phyloP scores from a whole-genome alignment of 2,113 vertebrate species.

The Pseudorectes ferrugineus region DNA sequence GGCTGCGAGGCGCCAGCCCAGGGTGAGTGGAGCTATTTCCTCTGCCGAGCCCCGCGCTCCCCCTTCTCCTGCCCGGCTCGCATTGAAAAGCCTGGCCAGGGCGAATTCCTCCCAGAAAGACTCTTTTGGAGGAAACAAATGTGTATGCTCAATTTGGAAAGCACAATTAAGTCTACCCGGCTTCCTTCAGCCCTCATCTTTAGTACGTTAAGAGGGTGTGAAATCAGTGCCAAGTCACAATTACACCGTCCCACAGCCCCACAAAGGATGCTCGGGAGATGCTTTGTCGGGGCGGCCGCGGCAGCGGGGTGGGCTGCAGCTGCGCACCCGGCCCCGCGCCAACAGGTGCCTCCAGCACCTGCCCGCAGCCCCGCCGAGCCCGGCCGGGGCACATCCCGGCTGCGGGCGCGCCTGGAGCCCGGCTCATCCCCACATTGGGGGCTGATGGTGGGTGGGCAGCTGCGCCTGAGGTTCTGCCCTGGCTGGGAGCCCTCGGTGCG shows the following conservation, averaged over 20 bases:
- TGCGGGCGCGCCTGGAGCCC: not conserved
- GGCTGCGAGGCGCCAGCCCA: conserved; percentile 42
- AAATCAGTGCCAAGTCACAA: conserved; percentile 77
- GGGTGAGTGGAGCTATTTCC: conserved; percentile 29
- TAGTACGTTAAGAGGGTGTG: conserved; percentile 70
- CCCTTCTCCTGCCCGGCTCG: not conserved
- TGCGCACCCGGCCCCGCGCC: conserved; percentile 5
- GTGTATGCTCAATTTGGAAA: conserved; percentile 61
- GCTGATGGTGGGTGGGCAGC: fast-evolving
- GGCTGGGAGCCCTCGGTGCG: fast-evolving
- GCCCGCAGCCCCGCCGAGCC: conserved; percentile 4
- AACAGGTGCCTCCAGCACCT: conserved; percentile 77
- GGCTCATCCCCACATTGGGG: not conserved
- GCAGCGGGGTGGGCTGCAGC: conserved; percentile 51
- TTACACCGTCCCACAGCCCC: conserved; percentile 36
- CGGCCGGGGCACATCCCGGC: not conserved
- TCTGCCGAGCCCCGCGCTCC: not conserved
- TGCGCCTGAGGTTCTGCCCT: fast-evolving
- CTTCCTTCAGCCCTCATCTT: conserved; percentile 61
- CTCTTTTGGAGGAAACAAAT: conserved; percentile 60
- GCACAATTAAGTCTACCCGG: conserved; percentile 59
- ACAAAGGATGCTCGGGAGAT: conserved; percentile 69
- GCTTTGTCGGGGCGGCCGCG: conserved; percentile 58
- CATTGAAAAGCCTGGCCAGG: conserved; percentile 43
- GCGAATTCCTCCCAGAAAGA: conserved; percentile 53